Conservation (phyloP, 2,113 vertebrate genomes). For the Paramormyrops kingsleyae region DNA sequence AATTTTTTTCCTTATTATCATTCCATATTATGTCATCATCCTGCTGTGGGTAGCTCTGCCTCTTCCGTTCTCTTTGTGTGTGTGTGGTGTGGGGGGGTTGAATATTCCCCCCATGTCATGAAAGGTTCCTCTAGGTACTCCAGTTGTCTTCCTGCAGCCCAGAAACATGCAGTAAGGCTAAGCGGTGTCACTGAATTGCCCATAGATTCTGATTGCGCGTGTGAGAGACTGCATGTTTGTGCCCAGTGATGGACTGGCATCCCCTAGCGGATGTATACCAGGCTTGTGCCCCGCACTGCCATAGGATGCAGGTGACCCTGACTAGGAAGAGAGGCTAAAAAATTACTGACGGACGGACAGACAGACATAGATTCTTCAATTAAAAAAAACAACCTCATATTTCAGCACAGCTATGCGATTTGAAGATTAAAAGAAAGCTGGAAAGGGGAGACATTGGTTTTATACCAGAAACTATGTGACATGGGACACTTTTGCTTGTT, state of each 20-base stretch:
- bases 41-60: not conserved
- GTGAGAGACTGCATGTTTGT: not conserved
- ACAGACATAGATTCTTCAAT: not conserved
- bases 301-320: not conserved
- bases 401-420: not conserved
- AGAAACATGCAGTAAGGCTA: not conserved
- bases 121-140: not conserved
- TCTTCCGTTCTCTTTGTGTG: not conserved
- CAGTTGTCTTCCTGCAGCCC: not conserved
- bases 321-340: not conserved
- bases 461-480: not conserved
- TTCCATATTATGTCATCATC: not conserved
- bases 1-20: not conserved
- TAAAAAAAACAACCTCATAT: not conserved
- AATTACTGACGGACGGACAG: not conserved
- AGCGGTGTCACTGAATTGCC: not conserved
- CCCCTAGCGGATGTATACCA: not conserved
- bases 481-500: not conserved
- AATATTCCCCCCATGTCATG: not conserved
- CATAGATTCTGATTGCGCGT: not conserved
- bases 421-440: not conserved
- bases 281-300: not conserved
- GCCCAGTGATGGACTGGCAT: not conserved
- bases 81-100: no score
- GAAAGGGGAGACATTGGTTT: not conserved